A percentile compares a stretch with the other conserved stretches of the same genome.
phyloP scores from a whole-genome alignment of 2,113 vertebrate species.

The Ranitomeya imitator region DNA sequence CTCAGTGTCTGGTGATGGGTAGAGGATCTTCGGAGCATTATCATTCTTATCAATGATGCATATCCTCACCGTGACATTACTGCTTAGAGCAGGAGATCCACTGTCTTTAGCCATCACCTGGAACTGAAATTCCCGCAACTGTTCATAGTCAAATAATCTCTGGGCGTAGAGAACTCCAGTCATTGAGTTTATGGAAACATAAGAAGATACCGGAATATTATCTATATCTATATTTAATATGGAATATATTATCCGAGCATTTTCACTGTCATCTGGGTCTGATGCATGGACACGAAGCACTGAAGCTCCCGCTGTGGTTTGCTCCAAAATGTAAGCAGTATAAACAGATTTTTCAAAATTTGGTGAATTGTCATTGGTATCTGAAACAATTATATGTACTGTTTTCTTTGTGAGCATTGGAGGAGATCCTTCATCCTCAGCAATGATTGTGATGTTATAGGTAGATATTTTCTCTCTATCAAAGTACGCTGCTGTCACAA shows the following conservation, averaged over 20 bases:
- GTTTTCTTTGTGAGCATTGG: conserved; percentile 51
- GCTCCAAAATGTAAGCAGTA: conserved; percentile 62
- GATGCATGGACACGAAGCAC: conserved; percentile 53
- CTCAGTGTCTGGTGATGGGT: conserved; percentile 16
- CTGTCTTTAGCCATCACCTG: conserved; percentile 65
- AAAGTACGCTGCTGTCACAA: conserved; percentile 58
- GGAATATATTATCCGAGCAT: conserved; percentile 57
- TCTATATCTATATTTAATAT: neutral
- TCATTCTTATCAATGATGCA: conserved; percentile 26
- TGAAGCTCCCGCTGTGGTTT: conserved; percentile 52
- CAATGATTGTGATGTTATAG: conserved; percentile 61
- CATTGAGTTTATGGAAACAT: conserved; percentile 74
- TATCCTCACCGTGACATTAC: conserved; percentile 21
- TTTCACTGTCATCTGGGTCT: conserved; percentile 51
- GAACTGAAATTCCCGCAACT: conserved; percentile 50
- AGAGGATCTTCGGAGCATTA: conserved; percentile 17
- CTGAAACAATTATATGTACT: conserved; percentile 59
- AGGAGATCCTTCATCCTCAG: conserved; percentile 58
- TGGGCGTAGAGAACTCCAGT: conserved; percentile 70
- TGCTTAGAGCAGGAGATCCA: conserved; percentile 20
- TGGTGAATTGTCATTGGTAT: conserved; percentile 53
- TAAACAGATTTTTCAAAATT: conserved; percentile 74
- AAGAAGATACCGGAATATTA: conserved; percentile 23
- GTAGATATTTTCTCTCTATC: conserved; percentile 58
- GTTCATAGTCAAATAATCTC: conserved; percentile 70